Evolutionary conservation across 2,113 vertebrate species (phyloP), one percentile per base, ranked within the genome.

Genomic region (Oryzias woworae): DNA sequence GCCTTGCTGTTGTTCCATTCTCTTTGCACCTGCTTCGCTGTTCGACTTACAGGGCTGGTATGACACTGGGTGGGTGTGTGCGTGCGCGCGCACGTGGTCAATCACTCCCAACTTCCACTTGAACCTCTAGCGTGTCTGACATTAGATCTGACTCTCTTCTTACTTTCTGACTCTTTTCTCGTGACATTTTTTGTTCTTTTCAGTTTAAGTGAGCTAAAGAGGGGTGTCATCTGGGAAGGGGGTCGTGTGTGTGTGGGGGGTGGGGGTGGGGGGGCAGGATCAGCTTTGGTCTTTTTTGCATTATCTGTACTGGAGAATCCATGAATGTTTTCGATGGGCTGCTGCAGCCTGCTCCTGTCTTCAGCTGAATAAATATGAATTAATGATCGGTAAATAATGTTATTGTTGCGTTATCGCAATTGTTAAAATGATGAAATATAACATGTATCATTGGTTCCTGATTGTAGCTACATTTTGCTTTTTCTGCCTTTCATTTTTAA

Each of bases 361-460:
- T 89, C 82, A 78, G 79, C 84, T 85, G 47, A 81, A 84, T 87
- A 63, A 78, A 83, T 83, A 87, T 89, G 66, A 80, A 82, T 87
- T 85, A 76, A 87, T 83, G 86, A 90, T 90, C 83, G 72, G 85
- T 88, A 85, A 90, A 91, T 84, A 87, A 92, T 86, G 89, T 91
- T 89, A 92, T 91, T 91, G 91, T 92, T 92, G 91, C 90, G 73
- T 90, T 92, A 91, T 90, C 81, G 86, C 89, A 92, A 91, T 91
- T 91, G 87, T 91, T 91, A 77, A 88, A 62, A 74, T 62, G 68
- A 81, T 79, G 81, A 88, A 73, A 83, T 65, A 64, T 65, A 64
- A 88, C 80, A 86, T 89, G 87, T 92, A 92, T 91, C 88, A 89
- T 91, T 90, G 90, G 91, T 93, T 90, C 91, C 89, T 92, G 89